Evolutionary conservation across 2,797 vertebrate genomes (phyloP).

Genomic region (Gouania willdenowi): DNA sequence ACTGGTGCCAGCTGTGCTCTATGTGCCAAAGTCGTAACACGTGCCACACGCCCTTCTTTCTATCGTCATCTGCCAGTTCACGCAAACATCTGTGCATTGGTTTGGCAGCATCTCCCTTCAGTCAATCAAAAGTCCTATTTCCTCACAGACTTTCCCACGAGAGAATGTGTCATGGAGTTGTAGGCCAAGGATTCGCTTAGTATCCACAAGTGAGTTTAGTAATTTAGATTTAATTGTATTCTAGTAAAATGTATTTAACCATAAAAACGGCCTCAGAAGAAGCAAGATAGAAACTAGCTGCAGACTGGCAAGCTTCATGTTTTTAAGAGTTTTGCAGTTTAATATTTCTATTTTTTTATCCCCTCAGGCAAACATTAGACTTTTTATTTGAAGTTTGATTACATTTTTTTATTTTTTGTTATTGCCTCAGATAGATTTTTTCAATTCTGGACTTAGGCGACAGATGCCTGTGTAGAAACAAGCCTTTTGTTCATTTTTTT

Average conservation of each 20-base stretch:
- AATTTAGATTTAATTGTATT: constrained; percentile 51
- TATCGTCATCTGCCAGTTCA: constrained; percentile 49
- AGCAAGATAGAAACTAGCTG: constrained; percentile 4
- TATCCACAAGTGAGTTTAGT: constrained; percentile 29
- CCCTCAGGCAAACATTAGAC: background rate
- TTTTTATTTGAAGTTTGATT: constrained; percentile 22
- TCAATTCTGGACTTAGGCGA: constrained; percentile 28
- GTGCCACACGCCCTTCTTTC: constrained; percentile 24
- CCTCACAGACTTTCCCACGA: constrained; percentile 12
- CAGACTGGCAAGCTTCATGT: background rate
- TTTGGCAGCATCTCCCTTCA: constrained; percentile 52
- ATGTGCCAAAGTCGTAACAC: constrained; percentile 45
- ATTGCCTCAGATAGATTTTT: constrained; percentile 28
- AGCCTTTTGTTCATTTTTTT: constrained; percentile 46
- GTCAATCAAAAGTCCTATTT: constrained; percentile 42
- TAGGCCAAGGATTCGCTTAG: constrained; percentile 34
- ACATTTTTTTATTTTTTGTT: constrained; percentile 23
- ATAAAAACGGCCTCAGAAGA: constrained; percentile 28
- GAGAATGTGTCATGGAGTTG: constrained; percentile 47
- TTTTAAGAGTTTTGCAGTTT: constrained; percentile 6
- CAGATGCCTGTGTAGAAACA: constrained; percentile 32
- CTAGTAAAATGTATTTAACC: constrained; percentile 52
- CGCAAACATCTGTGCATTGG: constrained; percentile 60
- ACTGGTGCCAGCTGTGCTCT: constrained; percentile 55
- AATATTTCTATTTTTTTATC: constrained; percentile 7